A percentile compares a stretch with the other conserved stretches of the same genome.
Evolutionary conservation across 2,888 invertebrate genomes (phyloP).

Genomic region (Caenorhabditis sp.): DNA sequence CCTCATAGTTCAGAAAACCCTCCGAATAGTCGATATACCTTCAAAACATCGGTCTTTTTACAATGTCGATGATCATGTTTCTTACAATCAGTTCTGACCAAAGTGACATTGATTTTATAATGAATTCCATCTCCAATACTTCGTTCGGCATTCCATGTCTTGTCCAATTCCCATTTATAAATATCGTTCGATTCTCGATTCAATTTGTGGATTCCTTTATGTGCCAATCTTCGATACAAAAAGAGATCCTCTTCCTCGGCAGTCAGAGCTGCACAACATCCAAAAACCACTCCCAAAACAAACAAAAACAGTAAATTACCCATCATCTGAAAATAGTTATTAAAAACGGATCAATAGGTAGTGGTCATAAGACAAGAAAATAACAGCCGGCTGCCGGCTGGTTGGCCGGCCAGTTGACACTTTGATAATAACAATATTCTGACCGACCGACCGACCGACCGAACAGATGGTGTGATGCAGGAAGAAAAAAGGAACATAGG

Average conservation of each 20-base stretch:
- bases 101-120: constrained; percentile 50
- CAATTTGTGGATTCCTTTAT: constrained; percentile 50
- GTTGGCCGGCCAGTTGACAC: too few relatives aligned
- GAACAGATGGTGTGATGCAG: background rate
- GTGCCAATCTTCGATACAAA: constrained; percentile 34
- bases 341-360: background rate
- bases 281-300: too few relatives aligned
- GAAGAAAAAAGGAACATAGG: background rate
- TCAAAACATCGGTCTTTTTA: constrained; percentile 33
- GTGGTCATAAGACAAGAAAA: background rate
- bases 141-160: constrained; percentile 48
- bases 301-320: too few relatives aligned
- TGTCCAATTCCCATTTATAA: constrained; percentile 49
- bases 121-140: constrained; percentile 49
- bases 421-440: background rate
- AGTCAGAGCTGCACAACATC: too few relatives aligned
- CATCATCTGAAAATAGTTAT: background rate
- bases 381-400: too few relatives aligned
- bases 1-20: too few relatives aligned
- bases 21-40: too few relatives aligned
- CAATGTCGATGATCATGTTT: constrained; percentile 34
- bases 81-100: constrained; percentile 55
- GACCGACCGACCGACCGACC: background rate
- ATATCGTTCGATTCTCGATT: constrained; percentile 57
- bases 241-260: too few relatives aligned